phyloP scores from a whole-genome alignment of 2,888 invertebrate genomes.

The Cantharis flavilabris region DNA sequence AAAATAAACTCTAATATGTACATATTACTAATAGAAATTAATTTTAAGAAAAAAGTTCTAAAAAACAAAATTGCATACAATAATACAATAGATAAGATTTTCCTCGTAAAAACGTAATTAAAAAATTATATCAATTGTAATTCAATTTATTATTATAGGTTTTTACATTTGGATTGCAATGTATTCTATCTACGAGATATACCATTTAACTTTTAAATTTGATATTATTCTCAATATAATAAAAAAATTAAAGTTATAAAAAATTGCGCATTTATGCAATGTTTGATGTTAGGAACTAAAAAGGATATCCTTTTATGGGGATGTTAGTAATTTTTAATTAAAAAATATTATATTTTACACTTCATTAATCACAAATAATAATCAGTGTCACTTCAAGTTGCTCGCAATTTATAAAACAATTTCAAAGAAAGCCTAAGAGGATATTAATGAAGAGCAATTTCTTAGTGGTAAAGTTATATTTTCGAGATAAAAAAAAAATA shows the following conservation, averaged over 20 bases:
- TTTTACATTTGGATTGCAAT: neutral
- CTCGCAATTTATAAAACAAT: neutral
- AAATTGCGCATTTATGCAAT: neutral
- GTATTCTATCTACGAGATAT: neutral
- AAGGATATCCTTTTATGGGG: neutral
- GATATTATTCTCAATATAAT: neutral
- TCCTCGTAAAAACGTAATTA: neutral
- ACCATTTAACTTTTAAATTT: neutral
- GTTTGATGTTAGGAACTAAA: neutral
- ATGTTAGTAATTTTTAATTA: neutral
- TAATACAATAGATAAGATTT: neutral
- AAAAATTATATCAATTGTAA: neutral
- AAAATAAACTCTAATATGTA: neutral
- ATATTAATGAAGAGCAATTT: neutral
- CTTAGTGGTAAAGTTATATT: neutral
- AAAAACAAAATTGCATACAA: neutral
- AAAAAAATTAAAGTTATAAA: neutral
- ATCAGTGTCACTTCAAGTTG: neutral
- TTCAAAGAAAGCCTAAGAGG: neutral
- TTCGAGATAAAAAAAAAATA: neutral
- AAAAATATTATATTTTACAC: neutral
- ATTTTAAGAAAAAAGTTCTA: neutral
- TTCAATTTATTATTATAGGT: neutral
- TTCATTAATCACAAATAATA: neutral
- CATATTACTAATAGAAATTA: no score